phyloP scores from a whole-genome alignment of 23 tunicate species.

The Ascidia mentula region DNA sequence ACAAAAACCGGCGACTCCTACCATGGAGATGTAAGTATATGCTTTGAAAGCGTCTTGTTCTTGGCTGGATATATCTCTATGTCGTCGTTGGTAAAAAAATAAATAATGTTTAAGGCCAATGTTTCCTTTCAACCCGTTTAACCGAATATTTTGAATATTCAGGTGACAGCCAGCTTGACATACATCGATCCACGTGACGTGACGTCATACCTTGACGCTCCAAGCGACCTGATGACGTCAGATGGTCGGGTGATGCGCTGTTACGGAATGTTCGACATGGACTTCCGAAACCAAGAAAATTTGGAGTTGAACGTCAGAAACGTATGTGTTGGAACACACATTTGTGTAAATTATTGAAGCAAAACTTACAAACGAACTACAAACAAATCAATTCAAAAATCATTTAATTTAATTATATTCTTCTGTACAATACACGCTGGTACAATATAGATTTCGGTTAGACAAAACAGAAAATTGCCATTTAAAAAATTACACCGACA shows the following conservation, averaged over 20 bases:
- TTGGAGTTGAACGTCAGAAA: conserved; percentile 49
- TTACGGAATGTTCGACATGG: conserved; percentile 85
- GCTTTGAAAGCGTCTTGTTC: neutral
- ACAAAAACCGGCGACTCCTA: conserved; percentile 44
- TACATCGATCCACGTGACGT: conserved; percentile 70
- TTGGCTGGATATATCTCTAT: neutral
- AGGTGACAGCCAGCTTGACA: conserved; percentile 49
- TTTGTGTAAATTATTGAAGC: neutral
- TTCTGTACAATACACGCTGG: too few relatives aligned
- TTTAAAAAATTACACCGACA: too few relatives aligned
- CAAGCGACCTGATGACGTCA: conserved; percentile 48
- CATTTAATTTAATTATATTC: too few relatives aligned
- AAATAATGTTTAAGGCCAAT: neutral
- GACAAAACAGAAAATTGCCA: too few relatives aligned
- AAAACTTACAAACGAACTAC: too few relatives aligned
- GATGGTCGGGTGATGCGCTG: conserved; percentile 39
- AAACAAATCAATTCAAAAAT: too few relatives aligned
- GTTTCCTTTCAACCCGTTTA: neutral
- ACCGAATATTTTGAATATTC: too few relatives aligned
- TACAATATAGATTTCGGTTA: too few relatives aligned
- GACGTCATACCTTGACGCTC: conserved; percentile 45
- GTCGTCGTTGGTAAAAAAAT: too few relatives aligned
- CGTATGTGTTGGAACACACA: conserved; percentile 18
- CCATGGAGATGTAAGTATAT: conserved; percentile 19
- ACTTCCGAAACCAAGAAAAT: conserved; percentile 28